Evolutionary conservation across 2,888 invertebrate genomes (phyloP).

Genomic region (Catocala fraxini): DNA sequence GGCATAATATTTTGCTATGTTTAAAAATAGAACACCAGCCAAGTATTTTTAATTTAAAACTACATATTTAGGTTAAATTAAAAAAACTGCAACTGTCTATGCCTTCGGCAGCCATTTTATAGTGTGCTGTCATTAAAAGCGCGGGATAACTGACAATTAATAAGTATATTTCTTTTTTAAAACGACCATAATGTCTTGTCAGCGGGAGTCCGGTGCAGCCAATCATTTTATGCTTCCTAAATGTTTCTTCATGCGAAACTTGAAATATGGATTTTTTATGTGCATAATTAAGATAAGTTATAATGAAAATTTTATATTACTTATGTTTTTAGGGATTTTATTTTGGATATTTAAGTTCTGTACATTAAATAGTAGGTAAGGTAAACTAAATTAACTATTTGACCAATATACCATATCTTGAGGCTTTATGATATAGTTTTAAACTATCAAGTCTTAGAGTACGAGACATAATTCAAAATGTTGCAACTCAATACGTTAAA

Average conservation of each 20-base stretch:
- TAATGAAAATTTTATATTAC: too few species aligned
- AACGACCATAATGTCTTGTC: slow-evolving; percentile 29
- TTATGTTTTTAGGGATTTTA: slow-evolving; percentile 19
- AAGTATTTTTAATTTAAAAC: too few species aligned
- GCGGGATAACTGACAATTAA: slow-evolving; percentile 20
- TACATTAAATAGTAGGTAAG: too few species aligned
- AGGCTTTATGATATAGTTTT: too few species aligned
- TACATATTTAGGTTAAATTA: neutral
- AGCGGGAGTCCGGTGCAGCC: slow-evolving; percentile 40
- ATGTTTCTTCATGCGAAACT: slow-evolving; percentile 43
- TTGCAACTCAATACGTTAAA: too few species aligned
- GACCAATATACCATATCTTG: too few species aligned
- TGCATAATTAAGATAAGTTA: slow-evolving; percentile 47
- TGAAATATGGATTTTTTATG: slow-evolving; percentile 43
- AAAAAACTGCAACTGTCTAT: slow-evolving; percentile 22
- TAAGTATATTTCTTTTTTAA: slow-evolving; percentile 26
- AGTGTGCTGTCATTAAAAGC: slow-evolving; percentile 16
- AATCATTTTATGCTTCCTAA: slow-evolving; percentile 30
- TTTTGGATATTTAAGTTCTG: too few species aligned
- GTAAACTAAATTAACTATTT: too few species aligned
- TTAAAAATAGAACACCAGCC: too few species aligned
- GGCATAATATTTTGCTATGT: too few species aligned
- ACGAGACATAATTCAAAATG: too few species aligned
- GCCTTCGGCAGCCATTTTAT: slow-evolving; percentile 12
- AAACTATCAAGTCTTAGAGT: too few species aligned